Base-by-base conservation (phyloP, 2,888 invertebrate genomes). In the Ctena decussata region DNA sequence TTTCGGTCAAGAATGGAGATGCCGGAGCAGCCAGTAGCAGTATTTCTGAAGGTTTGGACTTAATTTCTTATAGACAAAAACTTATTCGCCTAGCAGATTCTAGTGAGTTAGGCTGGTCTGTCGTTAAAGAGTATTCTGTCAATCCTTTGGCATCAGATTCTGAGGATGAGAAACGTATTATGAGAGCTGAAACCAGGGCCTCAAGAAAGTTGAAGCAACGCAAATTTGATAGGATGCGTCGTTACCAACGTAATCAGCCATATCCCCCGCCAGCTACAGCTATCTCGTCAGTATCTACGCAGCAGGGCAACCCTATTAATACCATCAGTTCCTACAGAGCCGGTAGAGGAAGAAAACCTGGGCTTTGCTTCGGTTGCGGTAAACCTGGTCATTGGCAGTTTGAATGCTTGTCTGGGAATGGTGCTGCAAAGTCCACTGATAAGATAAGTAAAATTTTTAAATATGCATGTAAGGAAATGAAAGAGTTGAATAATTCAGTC, bases 1-100 rank as follows among this genome's bases (percentile, higher is more conserved):
- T 24, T 6, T n/a, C n/a, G n/a, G n/a, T n/a, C n/a, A n/a, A n/a
- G n/a, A n/a, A n/a, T n/a, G n/a, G n/a, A n/a, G n/a, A n/a, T n/a
- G n/a, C n/a, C n/a, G n/a, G n/a, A n/a, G 41, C 39, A n/a, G 65
- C 65, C 18, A 21, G 0, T 2, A 65, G 35, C 21, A 35, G 18
- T 6, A 71, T 71, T 44, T 57, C 71, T 21, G 71, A 71, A 71
- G 44, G 39, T 71, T 41, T 71, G 8, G 30, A 71, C 12, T 71
- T 71, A n/a, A 24, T 39, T 30, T 41, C 18, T 24, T 11, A 71
- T 2, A 11, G 41, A 1, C 71, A 24, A 39, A 71, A 71, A 24
- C 41, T 71, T 27, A 71, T 71, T 35, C 39, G 44, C 39, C n/a
- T 71, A 41, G 71, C 71, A n/a, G 44, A 71, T 41, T n/a, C 71